Evolutionary conservation across 2,888 invertebrate genomes (phyloP).

Genomic region (Tenthredo amoena): DNA sequence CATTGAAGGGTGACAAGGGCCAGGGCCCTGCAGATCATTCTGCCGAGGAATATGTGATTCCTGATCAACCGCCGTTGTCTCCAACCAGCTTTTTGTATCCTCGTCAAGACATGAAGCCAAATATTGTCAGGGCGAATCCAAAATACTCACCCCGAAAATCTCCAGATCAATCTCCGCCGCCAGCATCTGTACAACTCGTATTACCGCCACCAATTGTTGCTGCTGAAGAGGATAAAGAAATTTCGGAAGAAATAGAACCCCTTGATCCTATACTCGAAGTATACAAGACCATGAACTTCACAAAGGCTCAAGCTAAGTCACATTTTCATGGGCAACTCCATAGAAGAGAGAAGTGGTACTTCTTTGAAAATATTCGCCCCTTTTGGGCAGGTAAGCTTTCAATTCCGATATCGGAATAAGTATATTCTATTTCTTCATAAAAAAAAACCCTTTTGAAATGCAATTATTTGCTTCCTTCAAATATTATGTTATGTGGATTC

Average conservation of each 20-base stretch:
- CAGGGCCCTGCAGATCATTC: not conserved
- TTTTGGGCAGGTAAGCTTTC: conserved; percentile 22
- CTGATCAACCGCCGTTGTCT: not conserved
- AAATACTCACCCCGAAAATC: not conserved
- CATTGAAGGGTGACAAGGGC: not conserved
- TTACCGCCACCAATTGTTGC: not conserved
- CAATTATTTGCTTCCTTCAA: too few species aligned
- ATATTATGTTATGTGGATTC: too few species aligned
- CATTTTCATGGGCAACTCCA: not conserved
- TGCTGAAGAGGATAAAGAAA: not conserved
- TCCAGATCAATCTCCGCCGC: not conserved
- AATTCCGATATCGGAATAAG: not conserved
- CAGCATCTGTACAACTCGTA: too few species aligned
- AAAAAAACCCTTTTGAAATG: too few species aligned
- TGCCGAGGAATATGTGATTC: conserved; percentile 1
- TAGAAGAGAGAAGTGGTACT: not conserved
- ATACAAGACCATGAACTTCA: not conserved
- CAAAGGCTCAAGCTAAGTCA: conserved; percentile 6
- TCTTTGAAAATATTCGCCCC: not conserved
- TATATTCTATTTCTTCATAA: not conserved
- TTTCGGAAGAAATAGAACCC: not conserved
- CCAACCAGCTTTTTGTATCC: not conserved
- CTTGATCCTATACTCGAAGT: not conserved
- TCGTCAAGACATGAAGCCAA: not conserved
- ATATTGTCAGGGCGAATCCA: not conserved